phyloP scores from a whole-genome alignment of 2,888 invertebrate species.

The Nephrotoma appendiculata region DNA sequence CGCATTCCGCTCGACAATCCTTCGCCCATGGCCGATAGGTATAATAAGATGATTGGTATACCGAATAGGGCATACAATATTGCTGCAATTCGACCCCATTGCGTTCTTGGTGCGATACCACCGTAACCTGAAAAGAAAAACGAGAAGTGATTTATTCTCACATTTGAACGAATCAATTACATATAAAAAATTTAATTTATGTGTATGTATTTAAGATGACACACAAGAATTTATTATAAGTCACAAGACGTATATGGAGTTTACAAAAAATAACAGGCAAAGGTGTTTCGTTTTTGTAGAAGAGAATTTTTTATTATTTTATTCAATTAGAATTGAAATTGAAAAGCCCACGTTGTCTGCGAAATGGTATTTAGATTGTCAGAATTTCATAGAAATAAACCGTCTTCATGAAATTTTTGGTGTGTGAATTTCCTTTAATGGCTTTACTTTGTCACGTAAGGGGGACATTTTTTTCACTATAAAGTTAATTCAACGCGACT shows the following conservation, averaged over 20 bases:
- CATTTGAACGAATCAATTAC: too few species aligned
- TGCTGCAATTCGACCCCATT: conserved; percentile 63
- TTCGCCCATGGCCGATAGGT: conserved; percentile 76
- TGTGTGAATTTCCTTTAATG: background rate
- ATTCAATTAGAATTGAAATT: background rate
- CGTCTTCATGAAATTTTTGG: too few species aligned
- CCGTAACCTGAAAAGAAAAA: conserved; percentile 55
- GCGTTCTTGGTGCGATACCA: conserved; percentile 64
- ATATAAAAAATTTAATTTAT: too few species aligned
- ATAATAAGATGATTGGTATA: conserved; percentile 76
- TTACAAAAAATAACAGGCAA: background rate
- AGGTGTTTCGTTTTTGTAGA: background rate
- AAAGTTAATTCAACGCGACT: background rate
- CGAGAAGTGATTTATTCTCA: too few species aligned
- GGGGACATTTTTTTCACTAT: background rate
- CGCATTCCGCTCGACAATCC: conserved; percentile 68
- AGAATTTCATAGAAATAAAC: background rate
- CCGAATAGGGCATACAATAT: conserved; percentile 73
- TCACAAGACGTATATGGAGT: background rate
- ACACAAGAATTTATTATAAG: background rate
- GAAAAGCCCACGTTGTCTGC: background rate
- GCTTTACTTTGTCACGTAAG: background rate
- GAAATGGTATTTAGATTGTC: background rate
- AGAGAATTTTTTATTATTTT: background rate
- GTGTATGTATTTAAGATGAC: background rate